A percentile compares a stretch with the other conserved stretches of the same genome.
These are phyloP conservation scores for Lycaon pictus DNA, from an alignment of 2,113 vertebrate species.

Conservation along the genomic window DNA sequence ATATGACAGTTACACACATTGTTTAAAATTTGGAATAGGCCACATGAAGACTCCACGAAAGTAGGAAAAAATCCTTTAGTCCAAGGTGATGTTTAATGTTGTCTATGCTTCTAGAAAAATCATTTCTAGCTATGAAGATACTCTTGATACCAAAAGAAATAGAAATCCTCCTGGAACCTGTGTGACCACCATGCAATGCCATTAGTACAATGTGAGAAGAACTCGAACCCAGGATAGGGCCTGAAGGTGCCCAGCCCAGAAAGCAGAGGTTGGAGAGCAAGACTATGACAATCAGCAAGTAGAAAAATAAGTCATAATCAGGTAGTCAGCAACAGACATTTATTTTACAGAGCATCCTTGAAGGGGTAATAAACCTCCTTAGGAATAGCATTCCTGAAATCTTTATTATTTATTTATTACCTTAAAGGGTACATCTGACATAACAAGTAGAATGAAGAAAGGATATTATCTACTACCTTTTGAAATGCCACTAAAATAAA, in stretches of 20 bases:
- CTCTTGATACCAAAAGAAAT: neutral
- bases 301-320: neutral
- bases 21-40: neutral
- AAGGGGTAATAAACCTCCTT: neutral
- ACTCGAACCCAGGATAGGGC: neutral
- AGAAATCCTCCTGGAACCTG: neutral
- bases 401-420: neutral
- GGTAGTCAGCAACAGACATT: neutral
- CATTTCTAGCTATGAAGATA: neutral
- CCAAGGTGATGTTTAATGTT: neutral
- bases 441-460: neutral
- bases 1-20: neutral
- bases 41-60: neutral
- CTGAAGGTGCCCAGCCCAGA: neutral
- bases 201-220: neutral
- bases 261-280: neutral
- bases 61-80: neutral
- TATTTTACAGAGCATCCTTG: neutral
- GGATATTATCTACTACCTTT: neutral
- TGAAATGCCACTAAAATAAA: conserved; percentile 22
- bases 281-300: neutral
- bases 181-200: neutral
- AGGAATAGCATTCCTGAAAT: neutral
- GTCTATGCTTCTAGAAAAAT: neutral
- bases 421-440: neutral